A percentile compares a stretch with the other conserved stretches of the same genome.
phyloP scores from a whole-genome alignment of 2,888 invertebrate species.

The Agonopterix subpropinquella region DNA sequence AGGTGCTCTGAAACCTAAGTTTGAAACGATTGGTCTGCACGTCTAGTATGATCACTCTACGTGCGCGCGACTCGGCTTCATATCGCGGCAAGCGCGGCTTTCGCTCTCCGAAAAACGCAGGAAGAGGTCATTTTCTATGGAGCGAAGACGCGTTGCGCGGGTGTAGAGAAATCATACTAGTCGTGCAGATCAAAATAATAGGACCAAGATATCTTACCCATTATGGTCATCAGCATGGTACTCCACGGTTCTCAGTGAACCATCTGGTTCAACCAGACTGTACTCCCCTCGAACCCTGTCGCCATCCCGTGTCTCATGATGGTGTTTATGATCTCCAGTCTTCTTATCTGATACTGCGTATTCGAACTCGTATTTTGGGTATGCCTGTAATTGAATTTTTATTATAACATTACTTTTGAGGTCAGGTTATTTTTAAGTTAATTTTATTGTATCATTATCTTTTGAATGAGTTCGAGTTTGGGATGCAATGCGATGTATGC shows the following conservation, averaged over 20 bases:
- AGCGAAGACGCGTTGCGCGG: no score
- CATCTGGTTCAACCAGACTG: slow-evolving; percentile 74
- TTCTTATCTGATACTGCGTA: slow-evolving; percentile 75
- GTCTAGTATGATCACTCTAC: no score
- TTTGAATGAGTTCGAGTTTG: no score
- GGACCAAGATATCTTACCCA: slow-evolving; percentile 45
- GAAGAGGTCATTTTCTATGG: no score
- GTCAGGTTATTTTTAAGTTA: neutral
- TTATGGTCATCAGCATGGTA: slow-evolving; percentile 76
- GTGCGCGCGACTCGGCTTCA: no score
- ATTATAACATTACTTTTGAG: neutral
- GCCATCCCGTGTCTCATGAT: slow-evolving; percentile 71
- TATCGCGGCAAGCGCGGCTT: no score
- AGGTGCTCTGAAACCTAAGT: no score
- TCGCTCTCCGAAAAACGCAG: no score
- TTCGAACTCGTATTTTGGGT: slow-evolving; percentile 77
- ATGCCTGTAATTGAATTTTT: slow-evolving; percentile 37
- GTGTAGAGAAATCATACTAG: no score
- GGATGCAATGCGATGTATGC: no score
- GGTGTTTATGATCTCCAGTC: slow-evolving; percentile 74
- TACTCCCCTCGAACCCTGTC: slow-evolving; percentile 75
- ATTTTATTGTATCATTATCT: no score
- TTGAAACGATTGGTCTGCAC: no score
- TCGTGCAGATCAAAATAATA: slow-evolving; percentile 13
- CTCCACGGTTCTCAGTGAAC: slow-evolving; percentile 72